phyloP scores from a whole-genome alignment of 2,113 vertebrate genomes.

The Lonchura striata region DNA sequence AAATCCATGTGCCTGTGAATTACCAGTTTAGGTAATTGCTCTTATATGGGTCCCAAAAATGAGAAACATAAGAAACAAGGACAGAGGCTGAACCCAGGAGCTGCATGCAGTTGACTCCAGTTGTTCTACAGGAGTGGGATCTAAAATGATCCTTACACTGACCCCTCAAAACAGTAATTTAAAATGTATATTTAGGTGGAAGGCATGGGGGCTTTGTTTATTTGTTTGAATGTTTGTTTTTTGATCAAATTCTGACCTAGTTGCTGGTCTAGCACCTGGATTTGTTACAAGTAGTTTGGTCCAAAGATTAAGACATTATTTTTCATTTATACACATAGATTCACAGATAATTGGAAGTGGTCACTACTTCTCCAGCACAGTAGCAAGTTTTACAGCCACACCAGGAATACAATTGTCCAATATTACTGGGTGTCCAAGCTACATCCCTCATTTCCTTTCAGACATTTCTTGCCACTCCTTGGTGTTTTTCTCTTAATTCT shows the following conservation, averaged over 20 bases:
- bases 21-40: neutral
- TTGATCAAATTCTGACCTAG: neutral
- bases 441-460: neutral
- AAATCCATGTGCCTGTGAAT: rapidly evolving
- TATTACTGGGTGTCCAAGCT: neutral
- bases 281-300: neutral
- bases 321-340: neutral
- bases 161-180: neutral
- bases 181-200: neutral
- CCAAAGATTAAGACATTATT: neutral
- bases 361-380: neutral
- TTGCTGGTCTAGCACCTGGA: neutral
- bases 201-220: rapidly evolving
- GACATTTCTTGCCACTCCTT: neutral
- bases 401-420: neutral
- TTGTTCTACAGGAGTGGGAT: neutral
- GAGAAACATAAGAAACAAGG: neutral
- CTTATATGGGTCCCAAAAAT: neutral
- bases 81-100: neutral
- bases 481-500: neutral
- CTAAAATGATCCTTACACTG: neutral
- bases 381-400: neutral
- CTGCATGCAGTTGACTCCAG: neutral
- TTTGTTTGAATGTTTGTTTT: neutral
- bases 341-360: neutral